Conservation (phyloP, 2,113 vertebrate species). For the Regulus satrapa region DNA sequence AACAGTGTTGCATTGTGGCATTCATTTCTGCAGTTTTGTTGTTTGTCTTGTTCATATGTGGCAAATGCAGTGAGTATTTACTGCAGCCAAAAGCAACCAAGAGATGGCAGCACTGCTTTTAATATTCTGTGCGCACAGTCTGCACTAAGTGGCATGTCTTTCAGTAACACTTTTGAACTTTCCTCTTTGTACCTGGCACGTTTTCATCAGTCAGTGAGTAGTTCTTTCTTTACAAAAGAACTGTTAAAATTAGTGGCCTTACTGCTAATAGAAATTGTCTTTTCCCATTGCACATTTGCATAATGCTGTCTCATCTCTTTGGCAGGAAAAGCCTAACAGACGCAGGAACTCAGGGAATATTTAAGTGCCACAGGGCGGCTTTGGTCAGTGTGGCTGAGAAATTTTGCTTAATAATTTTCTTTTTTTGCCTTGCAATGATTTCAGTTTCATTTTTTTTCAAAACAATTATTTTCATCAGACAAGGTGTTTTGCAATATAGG, state of each 20-base stretch:
- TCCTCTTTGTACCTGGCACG: background rate
- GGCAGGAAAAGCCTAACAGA: background rate
- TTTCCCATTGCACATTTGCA: background rate
- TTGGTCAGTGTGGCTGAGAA: background rate
- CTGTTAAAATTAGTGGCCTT: background rate
- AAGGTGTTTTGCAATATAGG: background rate
- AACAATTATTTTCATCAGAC: background rate
- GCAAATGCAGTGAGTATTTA: background rate
- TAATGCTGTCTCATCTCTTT: background rate
- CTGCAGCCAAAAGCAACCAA: slow-evolving; percentile 8
- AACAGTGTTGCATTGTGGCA: background rate
- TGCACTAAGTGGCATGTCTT: background rate
- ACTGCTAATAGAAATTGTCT: background rate
- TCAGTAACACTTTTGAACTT: background rate
- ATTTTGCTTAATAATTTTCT: background rate
- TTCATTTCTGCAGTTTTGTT: background rate
- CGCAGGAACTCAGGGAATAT: background rate
- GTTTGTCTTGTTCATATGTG: background rate
- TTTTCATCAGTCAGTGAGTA: background rate
- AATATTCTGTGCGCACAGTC: background rate
- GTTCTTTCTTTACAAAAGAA: background rate
- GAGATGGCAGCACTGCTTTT: slow-evolving; percentile 72
- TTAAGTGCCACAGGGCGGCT: background rate
- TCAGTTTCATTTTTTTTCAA: background rate
- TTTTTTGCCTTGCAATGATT: background rate